Percentiles rank a stretch among this genome's conserved stretches.
These are phyloP conservation scores for Agrypnia vestita DNA, from an alignment of 1,140 invertebrate species.

Conservation along the genomic window DNA sequence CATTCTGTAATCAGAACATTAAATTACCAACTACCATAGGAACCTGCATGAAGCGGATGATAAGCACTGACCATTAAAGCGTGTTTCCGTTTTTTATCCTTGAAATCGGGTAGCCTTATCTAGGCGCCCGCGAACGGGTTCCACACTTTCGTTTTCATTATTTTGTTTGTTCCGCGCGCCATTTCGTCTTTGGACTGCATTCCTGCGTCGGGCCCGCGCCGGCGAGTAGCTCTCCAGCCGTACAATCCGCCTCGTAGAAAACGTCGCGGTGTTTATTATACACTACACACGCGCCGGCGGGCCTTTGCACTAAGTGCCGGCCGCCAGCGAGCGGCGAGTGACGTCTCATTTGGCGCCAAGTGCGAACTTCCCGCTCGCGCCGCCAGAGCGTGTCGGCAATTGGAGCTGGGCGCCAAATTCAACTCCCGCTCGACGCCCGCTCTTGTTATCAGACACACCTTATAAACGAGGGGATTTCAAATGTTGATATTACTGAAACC, in stretches of 20 bases:
- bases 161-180: slow-evolving; percentile 47
- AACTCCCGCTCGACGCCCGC: not conserved
- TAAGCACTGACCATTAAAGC: not conserved
- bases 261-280: not conserved
- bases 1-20: too few relatives aligned
- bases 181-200: slow-evolving; percentile 53
- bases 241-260: not conserved
- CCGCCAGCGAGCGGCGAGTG: not conserved
- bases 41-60: not conserved
- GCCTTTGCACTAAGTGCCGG: slow-evolving; percentile 11
- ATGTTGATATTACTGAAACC: too few relatives aligned
- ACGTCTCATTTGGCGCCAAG: not conserved
- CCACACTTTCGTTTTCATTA: slow-evolving; percentile 58
- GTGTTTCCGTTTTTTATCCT: slow-evolving; percentile 22
- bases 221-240: slow-evolving; percentile 7
- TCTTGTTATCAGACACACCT: too few relatives aligned
- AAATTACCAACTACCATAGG: too few relatives aligned
- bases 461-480: too few relatives aligned
- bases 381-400: slow-evolving; percentile 30
- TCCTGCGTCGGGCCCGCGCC: slow-evolving; percentile 31
- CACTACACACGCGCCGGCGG: too few relatives aligned
- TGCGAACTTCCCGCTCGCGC: not conserved
- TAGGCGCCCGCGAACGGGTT: slow-evolving; percentile 48
- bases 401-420: not conserved
- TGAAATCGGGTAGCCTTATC: slow-evolving; percentile 22